phyloP scores from a whole-genome alignment of 2,113 vertebrate genomes.

The Plotosus lineatus region DNA sequence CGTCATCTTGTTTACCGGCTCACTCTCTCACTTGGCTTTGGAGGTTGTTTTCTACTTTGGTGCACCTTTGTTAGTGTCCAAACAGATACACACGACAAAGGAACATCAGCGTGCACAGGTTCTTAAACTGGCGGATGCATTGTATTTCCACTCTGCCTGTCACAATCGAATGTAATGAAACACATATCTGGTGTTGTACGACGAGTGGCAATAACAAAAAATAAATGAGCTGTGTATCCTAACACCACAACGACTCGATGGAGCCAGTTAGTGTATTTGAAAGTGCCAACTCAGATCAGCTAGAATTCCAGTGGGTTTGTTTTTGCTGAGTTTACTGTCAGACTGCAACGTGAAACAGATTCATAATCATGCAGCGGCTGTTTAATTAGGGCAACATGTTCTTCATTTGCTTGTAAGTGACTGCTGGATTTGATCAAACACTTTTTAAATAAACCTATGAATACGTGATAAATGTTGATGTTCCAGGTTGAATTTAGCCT shows the following conservation, averaged over 20 bases:
- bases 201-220: slow-evolving; percentile 6
- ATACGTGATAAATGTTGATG: not conserved
- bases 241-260: not conserved
- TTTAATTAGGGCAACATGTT: not conserved
- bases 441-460: not conserved
- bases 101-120: not conserved
- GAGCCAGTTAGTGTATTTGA: not conserved
- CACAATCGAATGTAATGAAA: slow-evolving; percentile 44
- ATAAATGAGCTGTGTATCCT: slow-evolving; percentile 17
- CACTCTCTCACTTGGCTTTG: not conserved
- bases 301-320: not conserved
- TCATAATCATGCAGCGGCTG: not conserved
- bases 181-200: slow-evolving; percentile 28
- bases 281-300: not conserved
- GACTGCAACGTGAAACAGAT: not conserved
- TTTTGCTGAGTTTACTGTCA: not conserved
- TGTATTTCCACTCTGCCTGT: slow-evolving; percentile 23
- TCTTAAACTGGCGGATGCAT: not conserved
- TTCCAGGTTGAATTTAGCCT: not conserved
- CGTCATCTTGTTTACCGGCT: slow-evolving; percentile 33
- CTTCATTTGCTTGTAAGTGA: not conserved
- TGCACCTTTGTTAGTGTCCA: slow-evolving; percentile 31
- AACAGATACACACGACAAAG: slow-evolving; percentile 40
- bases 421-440: not conserved
- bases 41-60: slow-evolving; percentile 36